A percentile compares a stretch with the other conserved stretches of the same genome.
phyloP scores from a whole-genome alignment of 2,888 invertebrate species.

The Scaeva pyrastri region DNA sequence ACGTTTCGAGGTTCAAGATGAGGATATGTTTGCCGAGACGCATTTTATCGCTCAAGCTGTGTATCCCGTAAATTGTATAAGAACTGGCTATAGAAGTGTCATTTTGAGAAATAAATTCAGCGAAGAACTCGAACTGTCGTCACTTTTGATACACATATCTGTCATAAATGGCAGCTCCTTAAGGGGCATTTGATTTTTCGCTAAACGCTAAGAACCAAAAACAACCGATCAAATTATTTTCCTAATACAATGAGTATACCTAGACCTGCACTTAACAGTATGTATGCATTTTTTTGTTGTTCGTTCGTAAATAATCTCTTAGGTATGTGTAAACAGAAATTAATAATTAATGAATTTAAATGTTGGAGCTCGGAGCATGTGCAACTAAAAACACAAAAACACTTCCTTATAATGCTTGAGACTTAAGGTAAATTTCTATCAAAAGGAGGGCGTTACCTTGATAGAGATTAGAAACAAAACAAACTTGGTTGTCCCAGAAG shows the following conservation, averaged over 20 bases:
- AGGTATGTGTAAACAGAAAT: background rate
- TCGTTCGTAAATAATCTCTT: constrained; percentile 13
- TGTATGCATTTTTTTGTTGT: constrained; percentile 10
- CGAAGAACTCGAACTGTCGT: constrained; percentile 96
- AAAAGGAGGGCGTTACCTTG: background rate
- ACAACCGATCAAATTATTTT: constrained; percentile 49
- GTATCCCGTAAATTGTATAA: constrained; percentile 91
- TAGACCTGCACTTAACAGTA: constrained; percentile 47
- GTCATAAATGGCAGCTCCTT: constrained; percentile 82
- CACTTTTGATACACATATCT: constrained; percentile 92
- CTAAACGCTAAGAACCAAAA: constrained; percentile 47
- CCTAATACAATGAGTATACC: constrained; percentile 10
- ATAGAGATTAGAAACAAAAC: background rate
- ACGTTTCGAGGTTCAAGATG: constrained; percentile 95
- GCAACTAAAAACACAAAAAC: constrained; percentile 33
- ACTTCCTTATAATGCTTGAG: constrained; percentile 64
- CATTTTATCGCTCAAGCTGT: constrained; percentile 98
- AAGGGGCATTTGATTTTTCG: constrained; percentile 38
- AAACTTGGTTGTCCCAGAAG: background rate
- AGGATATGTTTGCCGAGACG: constrained; percentile 98
- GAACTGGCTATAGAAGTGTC: constrained; percentile 95
- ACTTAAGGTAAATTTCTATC: constrained; percentile 48
- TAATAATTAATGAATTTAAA: background rate
- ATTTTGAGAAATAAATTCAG: constrained; percentile 95
- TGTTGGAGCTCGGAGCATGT: background rate